Conservation (phyloP, 2,888 invertebrate species). For the Netelia melanura region DNA sequence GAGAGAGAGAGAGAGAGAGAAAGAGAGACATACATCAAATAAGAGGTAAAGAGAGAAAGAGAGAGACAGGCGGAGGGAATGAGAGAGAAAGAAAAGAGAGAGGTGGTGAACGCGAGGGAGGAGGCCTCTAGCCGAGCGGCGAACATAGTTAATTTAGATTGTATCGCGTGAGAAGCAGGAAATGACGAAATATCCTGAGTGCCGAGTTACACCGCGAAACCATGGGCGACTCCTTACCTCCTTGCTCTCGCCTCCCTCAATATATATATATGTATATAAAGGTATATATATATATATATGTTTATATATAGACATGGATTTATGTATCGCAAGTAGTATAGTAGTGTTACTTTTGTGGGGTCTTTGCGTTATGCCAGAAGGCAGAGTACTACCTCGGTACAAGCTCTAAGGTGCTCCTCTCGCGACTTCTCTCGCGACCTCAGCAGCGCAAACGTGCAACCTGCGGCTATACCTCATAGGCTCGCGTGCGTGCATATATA, state of each 20-base stretch:
- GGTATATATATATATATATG: conserved; percentile 1
- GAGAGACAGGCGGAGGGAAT: conserved; percentile 36
- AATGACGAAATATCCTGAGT: conserved; percentile 85
- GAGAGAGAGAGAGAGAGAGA: conserved; percentile 59
- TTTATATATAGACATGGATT: conserved; percentile 11
- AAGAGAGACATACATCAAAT: conserved; percentile 17
- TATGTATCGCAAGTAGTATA: conserved; percentile 14
- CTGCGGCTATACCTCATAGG: conserved; percentile 55
- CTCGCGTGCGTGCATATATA: conserved; percentile 14
- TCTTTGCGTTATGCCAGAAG: conserved; percentile 50
- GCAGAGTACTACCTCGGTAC: conserved; percentile 36
- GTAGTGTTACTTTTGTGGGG: conserved; percentile 49
- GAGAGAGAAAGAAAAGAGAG: conserved; percentile 43
- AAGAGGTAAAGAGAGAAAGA: conserved; percentile 13
- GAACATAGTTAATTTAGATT: conserved; percentile 85
- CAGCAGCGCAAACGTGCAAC: conserved; percentile 72
- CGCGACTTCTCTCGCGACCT: conserved; percentile 79
- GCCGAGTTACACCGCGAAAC: conserved; percentile 82
- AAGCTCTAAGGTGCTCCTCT: conserved; percentile 38
- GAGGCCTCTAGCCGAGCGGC: conserved; percentile 84
- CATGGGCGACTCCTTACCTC: conserved; percentile 74
- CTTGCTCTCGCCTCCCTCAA: conserved; percentile 70
- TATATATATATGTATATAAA: conserved; percentile 19
- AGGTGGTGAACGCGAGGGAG: conserved; percentile 74
- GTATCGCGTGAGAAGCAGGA: conserved; percentile 85